Evolutionary conservation across 1,140 invertebrate species (phyloP).

Genomic region (Solenopsis invicta): DNA sequence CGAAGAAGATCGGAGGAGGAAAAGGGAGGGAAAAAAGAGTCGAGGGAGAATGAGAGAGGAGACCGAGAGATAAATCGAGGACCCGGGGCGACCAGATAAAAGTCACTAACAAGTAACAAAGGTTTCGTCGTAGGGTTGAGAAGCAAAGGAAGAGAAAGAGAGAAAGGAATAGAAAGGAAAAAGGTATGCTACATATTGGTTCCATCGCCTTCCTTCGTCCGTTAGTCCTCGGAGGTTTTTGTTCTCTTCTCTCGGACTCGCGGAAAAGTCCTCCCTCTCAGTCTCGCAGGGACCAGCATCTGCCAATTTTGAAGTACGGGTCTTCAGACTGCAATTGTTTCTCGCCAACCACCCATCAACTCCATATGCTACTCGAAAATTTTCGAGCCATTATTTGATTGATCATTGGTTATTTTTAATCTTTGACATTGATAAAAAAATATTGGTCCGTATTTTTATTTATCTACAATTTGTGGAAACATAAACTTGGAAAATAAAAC

Average conservation of each 20-base stretch:
- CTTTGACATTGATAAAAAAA: conserved; percentile 1
- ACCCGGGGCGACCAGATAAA: conserved; percentile 79
- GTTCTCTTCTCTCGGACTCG: conserved; percentile 63
- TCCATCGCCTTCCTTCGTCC: conserved; percentile 69
- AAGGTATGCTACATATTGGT: conserved; percentile 75
- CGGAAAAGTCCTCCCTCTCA: conserved; percentile 22
- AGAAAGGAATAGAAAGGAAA: conserved; percentile 21
- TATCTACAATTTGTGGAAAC: not conserved
- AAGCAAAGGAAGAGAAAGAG: conserved; percentile 2
- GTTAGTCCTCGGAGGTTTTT: conserved; percentile 67
- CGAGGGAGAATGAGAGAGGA: conserved; percentile 39
- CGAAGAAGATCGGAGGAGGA: conserved; percentile 17
- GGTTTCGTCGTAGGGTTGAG: conserved; percentile 72
- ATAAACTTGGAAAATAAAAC: not conserved
- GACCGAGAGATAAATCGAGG: conserved; percentile 77
- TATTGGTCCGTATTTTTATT: not conserved
- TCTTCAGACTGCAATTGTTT: conserved; percentile 67
- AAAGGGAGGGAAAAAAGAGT: conserved; percentile 41
- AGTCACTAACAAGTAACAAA: conserved; percentile 81
- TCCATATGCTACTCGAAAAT: conserved; percentile 20
- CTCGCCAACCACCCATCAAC: conserved; percentile 7
- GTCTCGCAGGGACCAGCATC: conserved; percentile 46
- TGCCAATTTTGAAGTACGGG: conserved; percentile 45
- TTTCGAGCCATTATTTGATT: conserved; percentile 56
- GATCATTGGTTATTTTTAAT: conserved; percentile 39